Conservation (phyloP, 2,113 vertebrate species). For the Zootoca vivipara region DNA sequence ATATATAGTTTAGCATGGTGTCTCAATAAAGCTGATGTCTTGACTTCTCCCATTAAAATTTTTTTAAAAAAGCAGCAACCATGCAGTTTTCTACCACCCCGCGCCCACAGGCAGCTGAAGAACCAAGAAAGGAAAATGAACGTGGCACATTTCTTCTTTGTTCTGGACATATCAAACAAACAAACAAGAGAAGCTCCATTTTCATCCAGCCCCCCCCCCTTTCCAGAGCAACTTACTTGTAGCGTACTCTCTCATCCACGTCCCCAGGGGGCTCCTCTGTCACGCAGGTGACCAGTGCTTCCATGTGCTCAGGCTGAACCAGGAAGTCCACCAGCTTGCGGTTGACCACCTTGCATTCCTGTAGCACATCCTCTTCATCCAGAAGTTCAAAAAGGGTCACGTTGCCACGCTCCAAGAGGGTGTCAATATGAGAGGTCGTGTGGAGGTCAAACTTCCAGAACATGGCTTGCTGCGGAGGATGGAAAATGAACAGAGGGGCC, state of each 20-base stretch:
- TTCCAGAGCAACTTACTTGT: constrained; percentile 67
- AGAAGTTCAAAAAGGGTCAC: constrained; percentile 74
- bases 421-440: constrained; percentile 76
- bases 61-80: not conserved
- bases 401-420: constrained; percentile 74
- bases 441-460: constrained; percentile 81
- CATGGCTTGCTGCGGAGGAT: constrained; percentile 68
- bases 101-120: not conserved
- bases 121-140: not conserved
- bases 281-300: constrained; percentile 75
- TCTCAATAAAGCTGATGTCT: not conserved
- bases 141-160: not conserved
- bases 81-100: not conserved
- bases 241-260: constrained; percentile 73
- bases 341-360: constrained; percentile 77
- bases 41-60: not conserved
- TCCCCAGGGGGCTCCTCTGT: constrained; percentile 72
- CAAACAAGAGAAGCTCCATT: not conserved
- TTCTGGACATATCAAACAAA: not conserved
- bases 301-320: constrained; percentile 70
- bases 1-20: not conserved
- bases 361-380: constrained; percentile 76
- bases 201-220: not conserved
- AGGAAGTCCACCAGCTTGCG: constrained; percentile 76
- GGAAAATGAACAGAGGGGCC: not conserved